Evolutionary conservation across 2,113 vertebrate species (phyloP), one percentile per base, ranked within the genome.

Genomic region (Pseudorhombus dupliciocellatus): DNA sequence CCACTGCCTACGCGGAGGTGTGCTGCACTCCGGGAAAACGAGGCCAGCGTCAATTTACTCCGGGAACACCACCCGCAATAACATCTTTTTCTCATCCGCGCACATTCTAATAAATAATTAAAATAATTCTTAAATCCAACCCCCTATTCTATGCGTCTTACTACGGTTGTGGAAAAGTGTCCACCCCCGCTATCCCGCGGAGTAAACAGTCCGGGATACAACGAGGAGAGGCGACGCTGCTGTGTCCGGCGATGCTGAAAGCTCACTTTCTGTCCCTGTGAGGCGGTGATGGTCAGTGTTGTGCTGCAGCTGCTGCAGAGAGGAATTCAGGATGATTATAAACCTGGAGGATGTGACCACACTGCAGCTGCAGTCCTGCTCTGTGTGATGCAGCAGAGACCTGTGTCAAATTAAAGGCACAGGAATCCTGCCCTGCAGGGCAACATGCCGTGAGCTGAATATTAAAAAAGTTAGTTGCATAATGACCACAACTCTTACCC

Each of bases 161-260:
- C 21, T 24, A 53, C 11, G 34, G 21, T 28, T 1, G 4, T 11
- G 4, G 53, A 31, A 57, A 37, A 26, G 0, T 7, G 0, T 0
- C 5, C 65, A 44, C 70, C 87, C 84, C 81, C 37, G 63, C 70
- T 42, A 44, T 80, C 71, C 69, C 54, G 44, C 20, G 48, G n/a
- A 79, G 79, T 88, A 74, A 80, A 82, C 25, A 40, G 81, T 67
- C 85, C 86, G 65, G 88, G 83, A 90, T 86, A 88, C 83, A 87
- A 90, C 77, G 42, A 84, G 75, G 85, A 89, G 87, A 90, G 89
- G 84, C 66, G 81, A 85, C 84, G 86, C 84, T 66, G 84, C 88
- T 89, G 82, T 87, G 84, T 81, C 16, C 10, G 56, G 57, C 31
- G 57, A 59, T 58, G 56, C 79, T 71, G 60, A 84, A 88, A 82